Evolutionary conservation across 30 jellyfish, hydroid and myxozoan species (phyloP).

Genomic region (Hydractinia echinata): DNA sequence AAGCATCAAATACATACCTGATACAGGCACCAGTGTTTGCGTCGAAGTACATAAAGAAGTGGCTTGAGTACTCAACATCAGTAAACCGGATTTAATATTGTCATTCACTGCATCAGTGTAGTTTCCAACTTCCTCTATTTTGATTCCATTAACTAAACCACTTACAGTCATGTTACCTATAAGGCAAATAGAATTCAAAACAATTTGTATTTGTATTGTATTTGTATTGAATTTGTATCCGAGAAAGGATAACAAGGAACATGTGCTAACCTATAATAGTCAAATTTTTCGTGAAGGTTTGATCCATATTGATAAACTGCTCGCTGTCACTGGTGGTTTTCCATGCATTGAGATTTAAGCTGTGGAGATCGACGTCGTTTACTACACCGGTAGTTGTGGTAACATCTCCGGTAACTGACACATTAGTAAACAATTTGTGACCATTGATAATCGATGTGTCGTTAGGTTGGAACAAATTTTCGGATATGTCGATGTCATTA

Average conservation of each 20-base stretch:
- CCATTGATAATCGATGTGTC: constrained; percentile 48
- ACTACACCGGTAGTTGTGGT: constrained; percentile 50
- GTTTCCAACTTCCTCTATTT: background rate
- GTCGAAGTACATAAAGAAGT: constrained; percentile 29
- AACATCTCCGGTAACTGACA: constrained; percentile 40
- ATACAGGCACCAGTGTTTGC: constrained; percentile 16
- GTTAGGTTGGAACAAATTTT: constrained; percentile 41
- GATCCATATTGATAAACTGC: constrained; percentile 36
- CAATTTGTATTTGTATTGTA: background rate
- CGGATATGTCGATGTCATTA: constrained; percentile 56
- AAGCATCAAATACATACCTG: constrained; percentile 35
- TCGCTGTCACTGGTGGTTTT: constrained; percentile 7
- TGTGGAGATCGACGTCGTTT: constrained; percentile 40
- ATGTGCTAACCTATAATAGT: constrained; percentile 30
- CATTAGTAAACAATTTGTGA: constrained; percentile 42
- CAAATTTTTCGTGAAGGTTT: constrained; percentile 35
- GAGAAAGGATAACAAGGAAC: background rate
- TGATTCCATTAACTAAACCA: constrained; percentile 15
- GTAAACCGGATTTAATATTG: background rate
- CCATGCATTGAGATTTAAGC: constrained; percentile 27
- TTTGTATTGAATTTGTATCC: too few species aligned
- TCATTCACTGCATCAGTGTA: constrained; percentile 2
- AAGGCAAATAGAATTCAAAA: background rate
- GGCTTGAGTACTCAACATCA: background rate
- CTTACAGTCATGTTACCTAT: constrained; percentile 16